Evolutionary conservation across 1,140 invertebrate genomes (phyloP), one percentile per base, ranked within the genome.

Genomic region (Oncopodura yosiiana): DNA sequence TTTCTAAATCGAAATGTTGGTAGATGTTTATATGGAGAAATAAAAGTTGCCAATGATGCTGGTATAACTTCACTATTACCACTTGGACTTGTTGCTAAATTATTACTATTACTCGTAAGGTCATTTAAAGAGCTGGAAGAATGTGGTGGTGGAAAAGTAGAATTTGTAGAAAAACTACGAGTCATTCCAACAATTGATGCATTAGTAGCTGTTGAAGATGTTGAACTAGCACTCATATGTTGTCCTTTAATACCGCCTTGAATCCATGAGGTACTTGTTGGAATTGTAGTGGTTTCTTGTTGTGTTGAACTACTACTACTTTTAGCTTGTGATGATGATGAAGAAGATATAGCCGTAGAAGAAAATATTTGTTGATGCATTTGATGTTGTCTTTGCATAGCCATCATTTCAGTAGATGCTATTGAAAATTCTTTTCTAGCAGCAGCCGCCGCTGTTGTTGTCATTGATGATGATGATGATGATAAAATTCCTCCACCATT

Each of bases 1-100:
- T 63, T 63, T 24, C 61, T 44, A 32, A 63, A 63, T 4, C 48
- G 43, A 37, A 63, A 63, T 8, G 50, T 54, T 4, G 48, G 12
- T 36, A 53, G 30, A 30, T 49, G 9, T 34, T 32, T 14, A 32
- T 50, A 44, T 8, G 52, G 46, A 2, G 46, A 46, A 3, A 52
- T 26, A 16, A 43, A 49, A 8, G 29, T 41, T 5, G 41, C 27
- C 14, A 52, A 27, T 14, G 43, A 24, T 12, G 39, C 19, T 14
- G 9, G 8, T n/a, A 32, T 32, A 4, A 30, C 19, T 19, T 19
- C 23, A 19, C 30, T 36, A 46, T 46, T 30, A 8, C 9, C n/a
- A 12, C n/a, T n/a, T n/a, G n/a, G n/a, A n/a, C n/a, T n/a, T n/a
- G n/a, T n/a, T n/a, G n/a, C n/a, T n/a, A n/a, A n/a, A n/a, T n/a